Percentiles rank a stretch among this genome's conserved stretches.
These are phyloP conservation scores for Ranitomeya variabilis DNA, from an alignment of 2,113 vertebrate genomes.

Conservation along the genomic window DNA sequence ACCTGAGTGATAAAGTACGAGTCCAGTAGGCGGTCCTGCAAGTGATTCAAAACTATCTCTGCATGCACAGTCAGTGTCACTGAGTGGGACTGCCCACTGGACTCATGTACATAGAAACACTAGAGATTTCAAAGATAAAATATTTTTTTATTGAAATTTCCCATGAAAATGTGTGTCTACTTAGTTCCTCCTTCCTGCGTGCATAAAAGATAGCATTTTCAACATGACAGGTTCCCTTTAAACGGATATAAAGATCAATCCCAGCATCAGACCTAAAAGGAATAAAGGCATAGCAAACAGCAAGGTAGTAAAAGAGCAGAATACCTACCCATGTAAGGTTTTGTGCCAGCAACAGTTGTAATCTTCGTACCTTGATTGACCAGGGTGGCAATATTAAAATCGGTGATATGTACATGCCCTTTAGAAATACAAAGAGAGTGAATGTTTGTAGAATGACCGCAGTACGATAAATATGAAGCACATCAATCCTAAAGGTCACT, in stretches of 20 bases:
- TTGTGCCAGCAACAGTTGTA: constrained; percentile 92
- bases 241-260: not conserved
- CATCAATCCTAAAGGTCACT: too few relatives aligned
- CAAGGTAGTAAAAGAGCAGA: not conserved
- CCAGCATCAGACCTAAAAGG: not conserved
- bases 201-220: too few relatives aligned
- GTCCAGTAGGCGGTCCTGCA: too few relatives aligned
- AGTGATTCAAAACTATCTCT: too few relatives aligned
- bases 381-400: constrained; percentile 93
- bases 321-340: constrained; percentile 93
- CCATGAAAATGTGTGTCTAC: too few relatives aligned
- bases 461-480: not conserved
- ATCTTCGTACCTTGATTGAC: constrained; percentile 83
- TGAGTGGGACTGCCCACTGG: too few relatives aligned
- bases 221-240: not conserved
- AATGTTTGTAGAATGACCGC: not conserved
- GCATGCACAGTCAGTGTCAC: too few relatives aligned
- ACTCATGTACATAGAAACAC: too few relatives aligned
- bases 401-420: constrained; percentile 94
- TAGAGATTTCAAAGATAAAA: too few relatives aligned
- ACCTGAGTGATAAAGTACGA: too few relatives aligned
- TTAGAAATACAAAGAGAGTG: constrained; percentile 55
- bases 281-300: not conserved
- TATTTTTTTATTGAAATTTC: too few relatives aligned
- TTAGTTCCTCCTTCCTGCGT: too few relatives aligned